These are phyloP conservation scores for Dorcus hopei DNA, from an alignment of 2,888 invertebrate species.

Conservation along the genomic window DNA sequence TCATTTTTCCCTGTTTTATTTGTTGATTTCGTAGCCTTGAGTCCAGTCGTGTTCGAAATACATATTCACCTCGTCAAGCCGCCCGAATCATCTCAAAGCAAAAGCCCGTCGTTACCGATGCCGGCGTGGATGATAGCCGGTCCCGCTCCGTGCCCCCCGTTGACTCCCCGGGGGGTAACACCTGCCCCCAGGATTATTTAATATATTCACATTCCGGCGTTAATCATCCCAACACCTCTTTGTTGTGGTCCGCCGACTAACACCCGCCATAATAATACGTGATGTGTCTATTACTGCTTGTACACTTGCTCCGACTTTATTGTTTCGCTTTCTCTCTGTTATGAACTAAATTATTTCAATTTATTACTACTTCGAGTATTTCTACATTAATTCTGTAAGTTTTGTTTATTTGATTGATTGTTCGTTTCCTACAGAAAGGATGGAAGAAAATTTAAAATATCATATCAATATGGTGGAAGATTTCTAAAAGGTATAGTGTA, in stretches of 20 bases:
- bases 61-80: neutral
- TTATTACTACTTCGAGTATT: too few relatives aligned
- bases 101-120: slow-evolving; percentile 1
- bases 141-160: slow-evolving; percentile 34
- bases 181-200: slow-evolving; percentile 47
- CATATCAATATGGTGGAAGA: too few relatives aligned
- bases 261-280: slow-evolving; percentile 23
- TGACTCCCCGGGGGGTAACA: slow-evolving; percentile 37
- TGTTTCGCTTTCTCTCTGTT: too few relatives aligned
- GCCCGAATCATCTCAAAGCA: neutral
- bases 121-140: slow-evolving; percentile 12
- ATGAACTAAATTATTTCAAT: too few relatives aligned
- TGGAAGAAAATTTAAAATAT: too few relatives aligned
- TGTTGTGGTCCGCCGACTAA: slow-evolving; percentile 25
- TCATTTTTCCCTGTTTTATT: too few relatives aligned
- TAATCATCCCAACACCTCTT: slow-evolving; percentile 46
- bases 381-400: too few relatives aligned
- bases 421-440: too few relatives aligned
- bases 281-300: neutral
- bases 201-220: slow-evolving; percentile 49
- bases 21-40: too few relatives aligned
- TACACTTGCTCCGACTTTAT: too few relatives aligned
- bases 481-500: too few relatives aligned
- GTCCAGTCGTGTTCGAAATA: neutral
- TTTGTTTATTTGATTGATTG: too few relatives aligned